phyloP scores from a whole-genome alignment of 1,140 invertebrate species.

The Spodoptera frugiperda region DNA sequence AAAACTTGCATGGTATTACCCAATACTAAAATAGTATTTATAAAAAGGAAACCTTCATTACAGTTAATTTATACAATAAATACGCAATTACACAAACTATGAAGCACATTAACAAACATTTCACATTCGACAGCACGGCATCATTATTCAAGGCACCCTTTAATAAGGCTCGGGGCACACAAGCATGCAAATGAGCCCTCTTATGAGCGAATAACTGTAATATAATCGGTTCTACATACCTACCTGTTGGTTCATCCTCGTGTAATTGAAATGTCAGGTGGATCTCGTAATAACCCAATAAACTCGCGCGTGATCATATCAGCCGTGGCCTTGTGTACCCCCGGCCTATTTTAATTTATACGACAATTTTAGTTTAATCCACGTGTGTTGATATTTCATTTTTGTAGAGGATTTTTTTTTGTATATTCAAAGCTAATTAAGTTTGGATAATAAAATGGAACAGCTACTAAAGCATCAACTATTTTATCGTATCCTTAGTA shows the following conservation, averaged over 20 bases:
- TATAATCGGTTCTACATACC: constrained; percentile 29
- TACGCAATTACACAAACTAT: not conserved
- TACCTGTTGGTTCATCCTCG: not conserved
- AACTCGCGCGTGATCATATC: constrained; percentile 31
- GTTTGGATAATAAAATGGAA: too few species aligned
- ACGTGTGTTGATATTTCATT: constrained; percentile 25
- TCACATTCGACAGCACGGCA: not conserved
- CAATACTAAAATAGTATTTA: too few species aligned
- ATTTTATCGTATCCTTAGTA: too few species aligned
- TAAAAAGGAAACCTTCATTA: too few species aligned
- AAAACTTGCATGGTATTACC: too few species aligned
- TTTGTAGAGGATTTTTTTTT: not conserved
- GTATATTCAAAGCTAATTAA: not conserved
- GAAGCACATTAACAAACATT: not conserved
- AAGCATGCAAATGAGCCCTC: constrained; percentile 28
- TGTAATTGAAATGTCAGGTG: constrained; percentile 51
- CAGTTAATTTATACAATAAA: not conserved
- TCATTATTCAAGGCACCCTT: constrained; percentile 14
- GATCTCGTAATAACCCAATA: constrained; percentile 40
- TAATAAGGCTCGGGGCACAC: constrained; percentile 21
- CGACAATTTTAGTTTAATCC: constrained; percentile 1
- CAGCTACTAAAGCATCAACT: too few species aligned
- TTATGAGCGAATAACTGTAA: constrained; percentile 29
- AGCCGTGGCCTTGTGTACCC: not conserved
- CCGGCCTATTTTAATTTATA: constrained; percentile 30